Evolutionary conservation across 1,140 invertebrate species (phyloP).

Genomic region (Pentalonia nigronervosa): DNA sequence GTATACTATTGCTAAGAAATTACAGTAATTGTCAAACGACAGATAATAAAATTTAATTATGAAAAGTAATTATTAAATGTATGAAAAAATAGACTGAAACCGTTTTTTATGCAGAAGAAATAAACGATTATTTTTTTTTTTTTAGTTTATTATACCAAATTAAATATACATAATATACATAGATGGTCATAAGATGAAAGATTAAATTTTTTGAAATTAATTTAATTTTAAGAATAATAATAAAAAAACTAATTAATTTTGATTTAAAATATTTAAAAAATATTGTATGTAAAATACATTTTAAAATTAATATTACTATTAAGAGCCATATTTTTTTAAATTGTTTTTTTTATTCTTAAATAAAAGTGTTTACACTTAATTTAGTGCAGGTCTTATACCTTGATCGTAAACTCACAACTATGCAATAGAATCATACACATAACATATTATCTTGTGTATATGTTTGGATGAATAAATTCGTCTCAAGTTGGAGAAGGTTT

Average conservation of each 20-base stretch:
- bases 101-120: not conserved
- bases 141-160: too few species aligned
- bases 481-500: too few species aligned
- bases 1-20: not conserved
- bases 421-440: too few species aligned
- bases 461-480: too few species aligned
- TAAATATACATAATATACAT: not conserved
- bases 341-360: too few species aligned
- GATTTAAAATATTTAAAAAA: not conserved
- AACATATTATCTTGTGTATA: too few species aligned
- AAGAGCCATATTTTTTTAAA: not conserved
- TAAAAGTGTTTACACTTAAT: too few species aligned
- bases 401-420: too few species aligned
- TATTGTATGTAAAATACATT: not conserved
- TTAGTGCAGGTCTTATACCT: too few species aligned
- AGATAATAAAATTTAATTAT: not conserved
- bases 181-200: not conserved
- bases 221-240: not conserved
- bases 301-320: not conserved
- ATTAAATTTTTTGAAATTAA: not conserved
- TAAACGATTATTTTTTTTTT: too few species aligned
- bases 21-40: not conserved
- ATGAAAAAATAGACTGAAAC: not conserved
- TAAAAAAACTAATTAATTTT: not conserved
- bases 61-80: not conserved